A percentile compares a stretch with the other conserved stretches of the same genome.
phyloP scores from a whole-genome alignment of 1,140 invertebrate species.

The Heliconius congener region DNA sequence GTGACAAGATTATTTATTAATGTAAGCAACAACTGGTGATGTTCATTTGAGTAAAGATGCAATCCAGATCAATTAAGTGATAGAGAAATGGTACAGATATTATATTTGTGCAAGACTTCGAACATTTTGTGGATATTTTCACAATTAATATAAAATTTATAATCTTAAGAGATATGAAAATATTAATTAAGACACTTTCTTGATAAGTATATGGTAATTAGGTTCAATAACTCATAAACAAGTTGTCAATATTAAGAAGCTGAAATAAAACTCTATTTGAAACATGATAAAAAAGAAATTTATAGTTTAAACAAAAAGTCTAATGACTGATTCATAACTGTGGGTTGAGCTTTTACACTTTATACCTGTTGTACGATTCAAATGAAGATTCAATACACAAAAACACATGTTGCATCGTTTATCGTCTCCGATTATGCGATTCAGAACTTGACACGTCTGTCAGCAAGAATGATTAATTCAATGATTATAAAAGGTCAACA shows the following conservation, averaged over 20 bases:
- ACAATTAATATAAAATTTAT: no score
- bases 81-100: neutral
- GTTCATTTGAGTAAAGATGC: constrained; percentile 35
- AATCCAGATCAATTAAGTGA: constrained; percentile 36
- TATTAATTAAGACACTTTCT: neutral
- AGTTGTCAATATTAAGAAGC: neutral
- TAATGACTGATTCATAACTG: constrained; percentile 13
- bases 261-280: neutral
- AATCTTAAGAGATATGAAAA: no score
- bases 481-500: constrained; percentile 43
- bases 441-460: constrained; percentile 47
- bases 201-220: neutral
- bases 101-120: neutral
- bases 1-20: constrained; percentile 34
- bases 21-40: constrained; percentile 8
- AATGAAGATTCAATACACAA: constrained; percentile 43
- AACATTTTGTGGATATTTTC: neutral
- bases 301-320: neutral
- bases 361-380: constrained; percentile 16
- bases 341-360: neutral
- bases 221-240: neutral
- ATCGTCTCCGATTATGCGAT: constrained; percentile 48
- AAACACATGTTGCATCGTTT: constrained; percentile 65
- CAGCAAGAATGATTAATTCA: constrained; percentile 32
- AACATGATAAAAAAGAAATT: neutral